Base-by-base conservation (phyloP, 2,113 vertebrate genomes). In the Fulica atra region DNA sequence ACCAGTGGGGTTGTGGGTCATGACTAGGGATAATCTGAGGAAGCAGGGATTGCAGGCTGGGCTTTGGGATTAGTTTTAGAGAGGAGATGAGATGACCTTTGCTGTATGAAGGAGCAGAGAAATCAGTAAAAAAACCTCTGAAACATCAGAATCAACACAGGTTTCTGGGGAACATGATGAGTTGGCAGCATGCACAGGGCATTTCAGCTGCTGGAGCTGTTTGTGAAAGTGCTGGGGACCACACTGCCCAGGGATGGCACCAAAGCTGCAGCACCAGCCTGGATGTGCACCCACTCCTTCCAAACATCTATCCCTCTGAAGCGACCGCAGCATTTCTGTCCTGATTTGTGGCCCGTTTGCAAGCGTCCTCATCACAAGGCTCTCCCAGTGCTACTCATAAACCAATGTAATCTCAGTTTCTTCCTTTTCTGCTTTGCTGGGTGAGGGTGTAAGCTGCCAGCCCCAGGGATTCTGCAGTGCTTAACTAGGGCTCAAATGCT, bases 321-420 rank as follows among this genome's bases (percentile, higher is more conserved):
- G 68, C 54, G 53, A 44, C 74, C 44, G 31, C 88, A 69, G 86
- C 94, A 96, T 95, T 87, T 95, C 88, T 93, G 86, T 93, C 89
- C 66, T 53, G 77, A 56, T 65, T 54, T 38, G 33, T 28, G 10
- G 59, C 40, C 44, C 1, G 3, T 69, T 85, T 74, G 38, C 18
- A 65, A 88, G 69, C 7, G 11, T 59, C 88, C 82, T 88, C 61
- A 79, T 71, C 56, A 29, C 1, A 5, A 70, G 25, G 77, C 14
- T 69, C 33, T 51, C 38, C 18, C 29, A 16, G 31, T 33, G 33
- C 18, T 28, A 13, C 56, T 68, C 53, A 56, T 15, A 65, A 78
- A 36, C 38, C 50, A 36, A 73, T 72, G 28, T 23, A 28, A 82
- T 70, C 42, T 59, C 8, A 2, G 68, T 85, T 57, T 73, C 48